Evolutionary conservation across 2,113 vertebrate genomes (phyloP).

Genomic region (Tragelaphus scriptus): DNA sequence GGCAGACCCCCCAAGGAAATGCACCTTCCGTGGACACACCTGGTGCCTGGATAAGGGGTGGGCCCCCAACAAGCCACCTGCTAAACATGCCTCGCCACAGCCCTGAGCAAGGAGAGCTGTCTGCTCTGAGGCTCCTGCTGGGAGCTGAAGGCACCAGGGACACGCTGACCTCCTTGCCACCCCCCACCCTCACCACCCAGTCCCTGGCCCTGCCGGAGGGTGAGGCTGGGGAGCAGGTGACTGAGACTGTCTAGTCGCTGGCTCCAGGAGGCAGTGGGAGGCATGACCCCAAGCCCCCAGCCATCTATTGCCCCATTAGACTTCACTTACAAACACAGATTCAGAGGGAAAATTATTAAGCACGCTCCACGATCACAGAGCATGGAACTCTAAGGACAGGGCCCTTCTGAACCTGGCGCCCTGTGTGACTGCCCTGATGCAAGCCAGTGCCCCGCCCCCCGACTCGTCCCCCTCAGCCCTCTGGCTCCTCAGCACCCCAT

Average conservation of each 20-base stretch:
- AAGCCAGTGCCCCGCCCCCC: fast-evolving
- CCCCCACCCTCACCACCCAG: too few species aligned
- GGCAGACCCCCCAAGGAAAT: not conserved
- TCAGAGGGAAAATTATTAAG: not conserved
- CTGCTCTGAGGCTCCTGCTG: not conserved
- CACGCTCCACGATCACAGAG: too few species aligned
- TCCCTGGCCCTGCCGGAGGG: not conserved
- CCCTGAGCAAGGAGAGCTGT: not conserved
- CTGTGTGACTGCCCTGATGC: too few species aligned
- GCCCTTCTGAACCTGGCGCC: not conserved
- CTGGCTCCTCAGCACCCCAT: not conserved
- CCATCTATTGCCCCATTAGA: not conserved
- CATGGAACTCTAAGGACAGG: not conserved
- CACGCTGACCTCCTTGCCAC: not conserved
- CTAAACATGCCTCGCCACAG: not conserved
- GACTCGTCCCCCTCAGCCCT: not conserved
- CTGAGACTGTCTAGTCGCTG: not conserved
- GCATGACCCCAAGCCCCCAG: too few species aligned
- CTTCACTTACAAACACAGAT: not conserved
- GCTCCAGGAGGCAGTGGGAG: not conserved
- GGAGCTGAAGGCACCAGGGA: not conserved
- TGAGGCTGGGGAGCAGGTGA: not conserved
- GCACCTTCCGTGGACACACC: not conserved
- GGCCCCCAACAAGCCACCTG: not conserved
- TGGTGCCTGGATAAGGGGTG: not conserved